These are phyloP conservation scores for Micropterix aruncella DNA, from an alignment of 2,888 invertebrate genomes.

Conservation along the genomic window DNA sequence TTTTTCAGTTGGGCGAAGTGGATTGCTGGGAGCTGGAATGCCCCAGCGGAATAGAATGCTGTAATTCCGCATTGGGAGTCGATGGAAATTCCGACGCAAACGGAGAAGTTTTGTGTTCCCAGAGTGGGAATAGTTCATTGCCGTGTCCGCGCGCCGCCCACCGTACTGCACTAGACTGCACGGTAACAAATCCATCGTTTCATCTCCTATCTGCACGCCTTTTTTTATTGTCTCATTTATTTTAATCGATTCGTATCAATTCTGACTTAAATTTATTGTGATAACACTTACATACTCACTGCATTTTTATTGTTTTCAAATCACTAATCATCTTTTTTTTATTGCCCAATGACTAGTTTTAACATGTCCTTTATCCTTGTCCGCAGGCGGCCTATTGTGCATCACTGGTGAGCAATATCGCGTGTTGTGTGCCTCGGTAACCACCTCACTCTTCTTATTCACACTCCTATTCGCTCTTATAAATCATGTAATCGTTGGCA, in stretches of 20 bases:
- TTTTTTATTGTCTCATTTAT: too few species aligned
- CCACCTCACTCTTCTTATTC: slow-evolving; percentile 65
- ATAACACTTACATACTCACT: too few species aligned
- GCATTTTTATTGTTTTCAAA: too few species aligned
- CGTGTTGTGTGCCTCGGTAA: slow-evolving; percentile 92
- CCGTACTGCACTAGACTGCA: slow-evolving; percentile 58
- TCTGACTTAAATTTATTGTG: too few species aligned
- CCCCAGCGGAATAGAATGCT: slow-evolving; percentile 23
- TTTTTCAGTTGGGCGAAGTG: slow-evolving; percentile 62
- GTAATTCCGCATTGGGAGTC: slow-evolving; percentile 39
- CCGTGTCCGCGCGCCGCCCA: slow-evolving; percentile 48
- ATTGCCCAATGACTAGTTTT: too few species aligned
- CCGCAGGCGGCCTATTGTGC: slow-evolving; percentile 85
- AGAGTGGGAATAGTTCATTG: slow-evolving; percentile 46
- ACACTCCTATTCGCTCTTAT: slow-evolving; percentile 21
- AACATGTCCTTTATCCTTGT: slow-evolving; percentile 24
- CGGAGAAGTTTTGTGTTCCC: slow-evolving; percentile 62
- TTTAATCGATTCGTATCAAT: too few species aligned
- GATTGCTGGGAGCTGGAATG: slow-evolving; percentile 85
- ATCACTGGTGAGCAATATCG: slow-evolving; percentile 90
- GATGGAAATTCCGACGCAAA: slow-evolving; percentile 59
- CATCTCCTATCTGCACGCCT: too few species aligned
- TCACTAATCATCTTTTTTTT: too few species aligned
- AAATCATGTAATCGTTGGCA: slow-evolving; percentile 4
- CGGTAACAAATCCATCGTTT: slow-evolving; percentile 22